Evolutionary conservation across 2,113 vertebrate species (phyloP), one percentile per base, ranked within the genome.

Genomic region (Cairina moschata): DNA sequence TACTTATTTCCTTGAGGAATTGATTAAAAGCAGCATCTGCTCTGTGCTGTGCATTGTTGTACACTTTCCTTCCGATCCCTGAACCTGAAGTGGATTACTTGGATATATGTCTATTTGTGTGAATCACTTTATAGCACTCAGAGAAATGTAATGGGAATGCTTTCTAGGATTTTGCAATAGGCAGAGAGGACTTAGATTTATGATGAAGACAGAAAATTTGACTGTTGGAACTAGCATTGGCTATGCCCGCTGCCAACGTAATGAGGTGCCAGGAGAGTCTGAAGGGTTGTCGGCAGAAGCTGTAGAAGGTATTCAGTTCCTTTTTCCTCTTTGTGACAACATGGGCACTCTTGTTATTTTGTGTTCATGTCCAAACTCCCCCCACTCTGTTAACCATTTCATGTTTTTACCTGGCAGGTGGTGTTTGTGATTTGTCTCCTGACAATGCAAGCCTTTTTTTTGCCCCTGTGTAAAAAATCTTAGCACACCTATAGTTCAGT

Each of bases 11-110:
- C 66, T 75, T 8, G 6, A 60, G 14, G 42, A 88, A 88, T 7
- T 81, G 54, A 86, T 94, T 88, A 68, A 79, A 90, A 86, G 21
- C 34, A 86, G 42, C 38, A 90, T 86, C 58, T 94, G 26, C 34
- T 86, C 32, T 81, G 36, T 83, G 77, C 34, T 54, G 14, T 52
- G 9, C 29, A 13, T 50, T 0, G 0, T 65, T 92, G 90, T 79
- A 36, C 54, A 17, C 9, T 72, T 94, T 75, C 8, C 13, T 82
- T 86, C 48, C 79, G 16, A 73, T 60, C 52, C 8, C 34, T 82
- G 68, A 81, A 77, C 16, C 14, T 88, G 52, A 48, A 48, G n/a
- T 28, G 31, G 46, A 18, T 59, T 88, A 36, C 80, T 73, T 90
- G 46, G 40, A 83, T 67, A 25, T 2, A 1, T 6, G 2, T 81